Percentiles rank a stretch among this genome's conserved stretches.
Conservation (phyloP, 1,140 invertebrate genomes). For the Oryzaephilus surinamensis region DNA sequence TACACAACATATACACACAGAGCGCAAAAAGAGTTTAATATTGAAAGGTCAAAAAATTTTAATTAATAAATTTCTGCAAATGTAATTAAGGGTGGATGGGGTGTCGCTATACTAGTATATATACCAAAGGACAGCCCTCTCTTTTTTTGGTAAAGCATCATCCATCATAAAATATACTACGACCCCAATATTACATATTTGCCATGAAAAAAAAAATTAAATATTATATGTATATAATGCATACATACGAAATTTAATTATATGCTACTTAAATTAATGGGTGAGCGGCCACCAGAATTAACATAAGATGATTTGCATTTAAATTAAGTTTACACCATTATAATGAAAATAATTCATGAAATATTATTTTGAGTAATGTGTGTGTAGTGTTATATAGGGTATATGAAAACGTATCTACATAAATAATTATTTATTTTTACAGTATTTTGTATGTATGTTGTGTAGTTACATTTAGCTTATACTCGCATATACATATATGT, state of each 20-base stretch:
- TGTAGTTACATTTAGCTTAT: too few species aligned
- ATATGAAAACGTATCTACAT: too few species aligned
- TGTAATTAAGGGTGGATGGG: neutral
- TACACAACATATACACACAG: too few species aligned
- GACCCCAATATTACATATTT: slow-evolving; percentile 23
- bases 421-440: too few species aligned
- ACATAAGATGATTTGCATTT: slow-evolving; percentile 39
- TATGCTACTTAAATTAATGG: slow-evolving; percentile 38
- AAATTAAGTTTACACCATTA: slow-evolving; percentile 37
- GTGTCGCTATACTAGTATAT: too few species aligned
- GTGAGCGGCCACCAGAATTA: slow-evolving; percentile 33
- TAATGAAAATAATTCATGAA: slow-evolving; percentile 34
- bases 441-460: too few species aligned
- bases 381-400: slow-evolving; percentile 22
- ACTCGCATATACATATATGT: too few species aligned
- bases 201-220: slow-evolving; percentile 31
- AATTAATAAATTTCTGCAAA: neutral
- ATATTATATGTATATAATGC: too few species aligned
- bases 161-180: slow-evolving; percentile 13
- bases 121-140: neutral
- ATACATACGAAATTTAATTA: slow-evolving; percentile 39
- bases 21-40: too few species aligned
- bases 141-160: slow-evolving; percentile 5
- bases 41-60: neutral
- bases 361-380: slow-evolving; percentile 27